phyloP scores from a whole-genome alignment of 2,797 vertebrate genomes.

The Borostomias antarcticus region DNA sequence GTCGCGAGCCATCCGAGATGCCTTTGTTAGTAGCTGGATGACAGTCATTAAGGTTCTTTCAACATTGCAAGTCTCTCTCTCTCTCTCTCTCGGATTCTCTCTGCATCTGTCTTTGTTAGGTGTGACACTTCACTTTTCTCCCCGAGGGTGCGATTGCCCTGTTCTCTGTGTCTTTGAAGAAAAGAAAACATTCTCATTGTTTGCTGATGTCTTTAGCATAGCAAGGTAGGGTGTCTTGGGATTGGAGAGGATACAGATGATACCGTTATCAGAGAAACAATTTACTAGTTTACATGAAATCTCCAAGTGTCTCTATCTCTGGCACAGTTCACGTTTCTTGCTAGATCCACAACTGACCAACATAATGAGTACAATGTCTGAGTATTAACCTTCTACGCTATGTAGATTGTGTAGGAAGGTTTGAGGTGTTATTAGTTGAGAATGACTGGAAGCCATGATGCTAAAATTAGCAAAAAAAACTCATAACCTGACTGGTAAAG shows the following conservation, averaged over 20 bases:
- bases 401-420: constrained; percentile 2
- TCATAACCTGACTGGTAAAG: neutral
- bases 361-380: neutral
- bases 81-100: neutral
- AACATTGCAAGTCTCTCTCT: neutral
- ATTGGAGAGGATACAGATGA: too few relatives aligned
- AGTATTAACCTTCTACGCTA: neutral
- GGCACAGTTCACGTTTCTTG: neutral
- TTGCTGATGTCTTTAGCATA: too few relatives aligned
- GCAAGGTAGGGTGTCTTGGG: too few relatives aligned
- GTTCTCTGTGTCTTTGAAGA: neutral
- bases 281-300: neutral
- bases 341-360: neutral
- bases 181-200: neutral
- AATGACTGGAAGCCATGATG: neutral
- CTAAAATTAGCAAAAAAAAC: neutral
- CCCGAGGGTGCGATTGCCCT: neutral
- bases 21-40: constrained; percentile 43
- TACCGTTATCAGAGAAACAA: too few relatives aligned
- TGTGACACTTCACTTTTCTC: constrained; percentile 33
- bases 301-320: neutral
- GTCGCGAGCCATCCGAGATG: constrained; percentile 30
- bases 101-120: constrained; percentile 17
- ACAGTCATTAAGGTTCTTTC: constrained; percentile 11
- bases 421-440: too few relatives aligned